Base-by-base conservation (phyloP, 2,888 invertebrate species). In the Anarsia innoxiella region DNA sequence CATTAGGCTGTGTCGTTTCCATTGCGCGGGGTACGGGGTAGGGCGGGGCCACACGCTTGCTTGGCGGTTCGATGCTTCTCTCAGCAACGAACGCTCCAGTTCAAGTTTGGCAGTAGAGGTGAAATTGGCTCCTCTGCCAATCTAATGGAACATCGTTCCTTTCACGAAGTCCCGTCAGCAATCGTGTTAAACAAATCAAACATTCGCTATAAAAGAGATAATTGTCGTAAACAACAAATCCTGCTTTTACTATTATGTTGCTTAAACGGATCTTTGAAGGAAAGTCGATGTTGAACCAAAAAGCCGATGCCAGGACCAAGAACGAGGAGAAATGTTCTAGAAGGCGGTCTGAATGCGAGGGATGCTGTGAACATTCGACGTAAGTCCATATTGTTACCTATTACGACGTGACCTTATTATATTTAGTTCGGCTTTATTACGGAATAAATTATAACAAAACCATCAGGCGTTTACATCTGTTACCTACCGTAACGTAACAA, bases 231-330 rank as follows among this genome's bases (percentile, higher is more conserved):
- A 57, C 82, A 83, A 62, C 82, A 84, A 60, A 83, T 86, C 42
- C 68, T 86, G 43, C 58, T 86, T 16, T 60, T 86, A 44, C 65
- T 86, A 80, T 68, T 86, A 86, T 86, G 86, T 67, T 86, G 85
- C 73, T 83, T 83, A 82, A 86, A 86, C 84, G 85, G 82, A 70
- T 86, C 84, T 66, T 86, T 75, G 76, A 84, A 83, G 70, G 86
- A 86, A 83, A 85, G 59, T 78, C 85, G 76, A 66, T 83, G 83
- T 73, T 86, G 84, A 86, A 80, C 51, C 19, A 27, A 11, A 26
- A 26, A 46, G 59, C 65, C 37, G 69, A 77, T 50, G 58, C 50
- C 35, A 70, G 65, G 59, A 72, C 56, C 41, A 72, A 65, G 57
- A 47, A 58, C 45, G 58, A 63, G 44, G 65, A 75, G 65, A 83